Evolutionary conservation across 1,140 invertebrate genomes (phyloP), one percentile per base, ranked within the genome.

Genomic region (Drosophila bifasciata): DNA sequence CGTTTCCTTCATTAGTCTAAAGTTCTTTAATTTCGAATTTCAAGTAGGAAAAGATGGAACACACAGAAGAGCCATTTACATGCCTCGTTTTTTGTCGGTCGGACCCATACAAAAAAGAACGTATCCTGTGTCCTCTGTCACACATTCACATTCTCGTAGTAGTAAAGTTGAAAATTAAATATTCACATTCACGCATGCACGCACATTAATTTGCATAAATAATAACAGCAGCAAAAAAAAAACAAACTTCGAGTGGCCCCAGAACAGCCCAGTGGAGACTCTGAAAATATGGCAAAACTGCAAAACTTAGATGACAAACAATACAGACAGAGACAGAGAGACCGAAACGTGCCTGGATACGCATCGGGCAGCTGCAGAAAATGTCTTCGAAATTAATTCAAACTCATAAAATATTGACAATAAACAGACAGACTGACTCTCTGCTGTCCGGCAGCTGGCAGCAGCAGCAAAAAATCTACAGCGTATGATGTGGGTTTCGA

Each of bases 151-250:
- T n/a, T n/a, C n/a, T n/a, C n/a, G n/a, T n/a, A n/a, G 45, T 58
- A 7, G 28, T 19, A 39, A 40, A 59, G n/a, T 9, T 4, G n/a
- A 7, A 7, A 70, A 67, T 85, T 80, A 74, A 77, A 86, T 80
- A 85, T 86, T 84, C 83, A 58, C 83, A 64, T 70, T 70, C 62
- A 88, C 83, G 83, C 81, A 86, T 88, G 83, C 57, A 77, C 57
- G 58, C 75, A 83, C 83, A 83, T 88, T 83, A 89, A 89, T 88
- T 88, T 88, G 84, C 84, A 88, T 88, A 88, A 84, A 78, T 88
- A 83, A 88, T 88, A 83, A 76, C 36, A 44, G 28, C 32, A 63
- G 68, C 57, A 53, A 58, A 48, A 62, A 70, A 66, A 36, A n/a
- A 40, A 56, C 59, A 62, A 81, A 81, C 49, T 76, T 86, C 77